phyloP scores from a whole-genome alignment of 2,113 vertebrate species.

The Labeo rohita region DNA sequence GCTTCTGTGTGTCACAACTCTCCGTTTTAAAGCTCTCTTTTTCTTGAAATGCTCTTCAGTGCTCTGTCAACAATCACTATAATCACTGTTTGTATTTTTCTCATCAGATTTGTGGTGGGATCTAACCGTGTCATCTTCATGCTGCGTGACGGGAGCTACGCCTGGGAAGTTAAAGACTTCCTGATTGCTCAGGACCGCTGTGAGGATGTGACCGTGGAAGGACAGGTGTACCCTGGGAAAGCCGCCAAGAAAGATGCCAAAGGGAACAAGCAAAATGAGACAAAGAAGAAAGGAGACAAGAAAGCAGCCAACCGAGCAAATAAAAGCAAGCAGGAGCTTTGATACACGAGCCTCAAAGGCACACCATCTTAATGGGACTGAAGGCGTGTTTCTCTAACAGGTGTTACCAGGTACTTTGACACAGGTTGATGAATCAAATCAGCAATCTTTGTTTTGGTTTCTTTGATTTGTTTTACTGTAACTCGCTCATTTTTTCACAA shows the following conservation, averaged over 20 bases:
- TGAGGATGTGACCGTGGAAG: conserved; percentile 92
- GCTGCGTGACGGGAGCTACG: conserved; percentile 90
- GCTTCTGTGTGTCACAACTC: background rate
- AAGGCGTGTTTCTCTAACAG: background rate
- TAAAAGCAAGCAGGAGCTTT: conserved; percentile 82
- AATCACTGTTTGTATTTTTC: background rate
- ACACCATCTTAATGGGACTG: background rate
- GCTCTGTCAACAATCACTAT: background rate
- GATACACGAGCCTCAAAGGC: conserved; percentile 48
- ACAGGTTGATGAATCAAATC: background rate
- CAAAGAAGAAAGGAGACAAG: conserved; percentile 80
- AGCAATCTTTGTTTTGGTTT: background rate
- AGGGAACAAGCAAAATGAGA: conserved; percentile 74
- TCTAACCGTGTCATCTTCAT: conserved; percentile 96
- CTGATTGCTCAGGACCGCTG: conserved; percentile 89
- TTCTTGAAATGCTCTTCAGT: background rate
- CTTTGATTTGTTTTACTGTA: conserved; percentile 5
- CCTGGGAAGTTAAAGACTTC: conserved; percentile 98
- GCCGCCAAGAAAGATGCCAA: conserved; percentile 71
- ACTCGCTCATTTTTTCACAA: conserved; percentile 12
- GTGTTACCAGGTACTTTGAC: conserved; percentile 7
- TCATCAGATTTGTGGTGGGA: conserved; percentile 92
- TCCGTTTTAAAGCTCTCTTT: background rate
- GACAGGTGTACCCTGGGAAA: conserved; percentile 93
- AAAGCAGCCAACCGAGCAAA: conserved; percentile 79